Evolutionary conservation across 2,888 invertebrate genomes (phyloP).

Genomic region (Ophioninae sp.): DNA sequence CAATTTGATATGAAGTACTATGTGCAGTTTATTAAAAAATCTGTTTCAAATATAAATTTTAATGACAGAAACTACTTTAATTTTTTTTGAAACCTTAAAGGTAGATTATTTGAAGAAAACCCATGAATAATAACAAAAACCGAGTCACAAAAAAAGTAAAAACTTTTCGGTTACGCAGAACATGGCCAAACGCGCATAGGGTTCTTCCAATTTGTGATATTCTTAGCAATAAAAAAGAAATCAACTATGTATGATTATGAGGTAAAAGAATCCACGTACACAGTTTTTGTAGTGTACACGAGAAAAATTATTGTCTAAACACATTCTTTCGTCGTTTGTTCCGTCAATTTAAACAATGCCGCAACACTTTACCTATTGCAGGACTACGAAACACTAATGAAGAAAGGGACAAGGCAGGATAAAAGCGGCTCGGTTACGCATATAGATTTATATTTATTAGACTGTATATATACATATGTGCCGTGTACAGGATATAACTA

Average conservation of each 20-base stretch:
- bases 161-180: background rate
- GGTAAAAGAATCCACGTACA: conserved; percentile 11
- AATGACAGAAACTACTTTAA: background rate
- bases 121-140: background rate
- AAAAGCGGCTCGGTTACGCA: conserved; percentile 55
- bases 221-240: conserved; percentile 39
- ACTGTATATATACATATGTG: conserved; percentile 68
- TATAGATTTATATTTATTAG: conserved; percentile 65
- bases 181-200: conserved; percentile 48
- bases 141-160: background rate
- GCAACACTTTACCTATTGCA: conserved; percentile 2
- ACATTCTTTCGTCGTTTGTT: conserved; percentile 21
- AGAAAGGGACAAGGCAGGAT: conserved; percentile 19
- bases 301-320: conserved; percentile 6
- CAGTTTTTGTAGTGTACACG: conserved; percentile 26
- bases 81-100: background rate
- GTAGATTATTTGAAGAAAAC: background rate
- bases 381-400: conserved; percentile 18
- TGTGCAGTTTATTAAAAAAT: background rate
- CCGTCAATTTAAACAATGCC: conserved; percentile 6
- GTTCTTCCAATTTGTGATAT: conserved; percentile 54
- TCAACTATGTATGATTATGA: conserved; percentile 15
- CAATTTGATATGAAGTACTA: no score
- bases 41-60: background rate
- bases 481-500: conserved; percentile 66